A percentile compares a stretch with the other conserved stretches of the same genome.
phyloP scores from a whole-genome alignment of 2,797 vertebrate genomes.

The Rhadinocentrus ornatus region DNA sequence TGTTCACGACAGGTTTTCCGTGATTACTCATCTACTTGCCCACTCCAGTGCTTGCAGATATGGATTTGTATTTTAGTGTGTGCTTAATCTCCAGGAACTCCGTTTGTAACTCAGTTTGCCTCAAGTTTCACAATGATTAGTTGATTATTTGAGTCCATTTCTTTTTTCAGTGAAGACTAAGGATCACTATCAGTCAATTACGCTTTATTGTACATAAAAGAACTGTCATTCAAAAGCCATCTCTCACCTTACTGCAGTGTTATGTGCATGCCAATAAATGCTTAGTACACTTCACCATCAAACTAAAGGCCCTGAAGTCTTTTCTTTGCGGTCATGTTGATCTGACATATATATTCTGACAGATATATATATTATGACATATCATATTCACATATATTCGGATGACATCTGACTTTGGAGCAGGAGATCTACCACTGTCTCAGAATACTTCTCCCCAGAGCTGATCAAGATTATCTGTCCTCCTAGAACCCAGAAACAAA shows the following conservation, averaged over 20 bases:
- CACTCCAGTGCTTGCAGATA: conserved; percentile 60
- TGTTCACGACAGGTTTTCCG: conserved; percentile 54
- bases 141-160: conserved; percentile 59
- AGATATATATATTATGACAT: too few relatives aligned
- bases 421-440: conserved; percentile 34
- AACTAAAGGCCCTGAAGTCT: conserved; percentile 14
- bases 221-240: conserved; percentile 29
- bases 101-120: conserved; percentile 54
- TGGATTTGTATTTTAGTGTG: conserved; percentile 64
- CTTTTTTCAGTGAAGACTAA: conserved; percentile 62
- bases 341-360: conserved; percentile 46
- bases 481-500: background rate
- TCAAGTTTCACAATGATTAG: conserved; percentile 62
- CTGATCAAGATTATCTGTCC: conserved; percentile 33
- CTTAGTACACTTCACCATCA: conserved; percentile 23
- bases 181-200: conserved; percentile 57
- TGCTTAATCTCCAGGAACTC: conserved; percentile 58
- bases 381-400: conserved; percentile 37
- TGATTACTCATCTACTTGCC: conserved; percentile 65
- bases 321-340: conserved; percentile 25
- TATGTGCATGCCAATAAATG: conserved; percentile 20
- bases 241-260: conserved; percentile 26
- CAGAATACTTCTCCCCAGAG: conserved; percentile 27
- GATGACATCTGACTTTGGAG: conserved; percentile 26
- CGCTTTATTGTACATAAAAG: conserved; percentile 46